A percentile compares a stretch with the other conserved stretches of the same genome.
These are phyloP conservation scores for Ophioninae sp. DNA, from an alignment of 2,888 invertebrate genomes.

Conservation along the genomic window DNA sequence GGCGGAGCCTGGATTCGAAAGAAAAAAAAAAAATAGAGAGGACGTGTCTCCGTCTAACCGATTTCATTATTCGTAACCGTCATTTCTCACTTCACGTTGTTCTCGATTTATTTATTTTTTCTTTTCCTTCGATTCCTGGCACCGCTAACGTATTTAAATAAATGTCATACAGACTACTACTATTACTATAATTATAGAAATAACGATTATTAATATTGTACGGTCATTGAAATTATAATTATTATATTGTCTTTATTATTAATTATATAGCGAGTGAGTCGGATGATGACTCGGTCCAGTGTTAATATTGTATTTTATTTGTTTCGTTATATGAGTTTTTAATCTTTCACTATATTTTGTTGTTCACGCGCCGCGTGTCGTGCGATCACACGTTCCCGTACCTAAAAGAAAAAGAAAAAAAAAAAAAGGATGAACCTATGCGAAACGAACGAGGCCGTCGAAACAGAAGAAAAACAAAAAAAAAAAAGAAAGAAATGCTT, in stretches of 20 bases:
- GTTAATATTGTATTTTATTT: constrained; percentile 81
- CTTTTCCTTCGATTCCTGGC: constrained; percentile 64
- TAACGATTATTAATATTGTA: constrained; percentile 69
- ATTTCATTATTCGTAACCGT: constrained; percentile 39
- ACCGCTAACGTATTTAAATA: constrained; percentile 70
- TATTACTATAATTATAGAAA: constrained; percentile 70
- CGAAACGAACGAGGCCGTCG: constrained; percentile 45
- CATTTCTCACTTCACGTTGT: not conserved
- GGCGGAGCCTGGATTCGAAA: constrained; percentile 62
- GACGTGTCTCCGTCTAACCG: constrained; percentile 54
- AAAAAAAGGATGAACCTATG: constrained; percentile 57
- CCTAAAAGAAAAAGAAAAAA: constrained; percentile 70
- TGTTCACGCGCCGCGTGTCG: constrained; percentile 80
- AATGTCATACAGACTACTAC: constrained; percentile 69
- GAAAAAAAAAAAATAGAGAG: constrained; percentile 62
- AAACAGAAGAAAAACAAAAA: constrained; percentile 11
- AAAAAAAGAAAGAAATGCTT: not conserved
- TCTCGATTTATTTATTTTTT: not conserved
- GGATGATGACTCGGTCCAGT: constrained; percentile 79
- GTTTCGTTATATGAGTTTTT: constrained; percentile 78
- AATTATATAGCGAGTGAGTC: constrained; percentile 78
- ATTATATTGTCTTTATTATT: constrained; percentile 63
- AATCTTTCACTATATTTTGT: constrained; percentile 71
- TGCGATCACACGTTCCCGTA: constrained; percentile 77
- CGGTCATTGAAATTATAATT: constrained; percentile 66